Base-by-base conservation (phyloP, 2,113 vertebrate species). In the Amia ocellicauda region DNA sequence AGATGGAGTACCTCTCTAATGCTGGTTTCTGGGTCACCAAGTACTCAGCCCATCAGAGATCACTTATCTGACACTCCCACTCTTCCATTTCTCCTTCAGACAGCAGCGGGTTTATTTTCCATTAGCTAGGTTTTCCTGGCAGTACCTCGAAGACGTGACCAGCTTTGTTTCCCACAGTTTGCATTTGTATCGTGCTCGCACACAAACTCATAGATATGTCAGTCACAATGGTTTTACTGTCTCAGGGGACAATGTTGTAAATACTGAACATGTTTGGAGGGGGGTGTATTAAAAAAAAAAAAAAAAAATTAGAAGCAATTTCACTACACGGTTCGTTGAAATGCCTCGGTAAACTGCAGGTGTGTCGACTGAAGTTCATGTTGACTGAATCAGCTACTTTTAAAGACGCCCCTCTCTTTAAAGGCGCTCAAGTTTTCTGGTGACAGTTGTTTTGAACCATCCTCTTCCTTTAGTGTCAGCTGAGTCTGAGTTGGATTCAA, bases 371-470 rank as follows among this genome's bases (percentile, higher is more conserved):
- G 52, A 55, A 64, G 69, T 68, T 74, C 74, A 79, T 49, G 61
- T 77, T 75, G 72, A 67, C 64, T 66, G 57, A 24, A 61, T 31
- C 26, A 59, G 73, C 58, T 58, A 73, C 59, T 81, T 75, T 85
- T 77, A 85, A 73, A 77, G 73, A 77, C 69, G 66, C 53, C 67
- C 75, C 72, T 78, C 80, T 81, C 77, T 76, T 70, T 77, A 70
- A 68, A 68, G 68, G 73, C 80, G 75, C 70, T 60, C 72, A 64
- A 62, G 69, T 73, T 75, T 45, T 64, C 77, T 24, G 76, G 78
- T 86, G 83, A 84, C 80, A 85, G 83, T 78, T 77, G 75, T 70
- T 80, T 81, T 63, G 74, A 78, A 66, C 65, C 70, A 64, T 29
- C 66, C 43, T 69, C 71, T 72, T 27, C 42, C 78, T 82, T 81